Percentiles rank a stretch among this genome's conserved stretches.
Conservation (phyloP, 2,888 invertebrate genomes). For the Nomada ferruginata region DNA sequence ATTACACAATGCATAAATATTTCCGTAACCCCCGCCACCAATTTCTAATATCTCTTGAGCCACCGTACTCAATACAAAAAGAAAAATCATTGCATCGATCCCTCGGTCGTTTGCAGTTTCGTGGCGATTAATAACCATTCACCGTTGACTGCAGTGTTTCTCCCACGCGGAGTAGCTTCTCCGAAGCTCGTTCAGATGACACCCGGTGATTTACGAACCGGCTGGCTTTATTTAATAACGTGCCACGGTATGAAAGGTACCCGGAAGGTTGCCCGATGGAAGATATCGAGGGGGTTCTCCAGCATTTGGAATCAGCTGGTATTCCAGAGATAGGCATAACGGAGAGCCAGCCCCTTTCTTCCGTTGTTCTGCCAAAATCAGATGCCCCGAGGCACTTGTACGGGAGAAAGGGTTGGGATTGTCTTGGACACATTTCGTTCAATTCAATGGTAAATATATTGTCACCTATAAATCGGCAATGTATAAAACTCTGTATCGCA, state of each 20-base stretch:
- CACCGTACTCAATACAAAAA: too few relatives aligned
- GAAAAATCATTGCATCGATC: too few relatives aligned
- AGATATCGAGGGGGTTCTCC: slow-evolving; percentile 32
- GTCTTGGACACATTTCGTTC: too few relatives aligned
- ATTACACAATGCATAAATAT: neutral
- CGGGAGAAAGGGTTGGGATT: too few relatives aligned
- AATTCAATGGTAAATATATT: too few relatives aligned
- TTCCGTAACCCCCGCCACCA: neutral
- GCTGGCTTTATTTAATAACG: slow-evolving; percentile 56
- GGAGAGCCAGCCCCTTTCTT: neutral
- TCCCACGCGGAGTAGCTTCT: slow-evolving; percentile 25
- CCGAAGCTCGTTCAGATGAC: slow-evolving; percentile 31
- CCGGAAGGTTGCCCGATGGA: slow-evolving; percentile 48
- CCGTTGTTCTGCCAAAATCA: slow-evolving; percentile 35
- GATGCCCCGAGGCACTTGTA: slow-evolving; percentile 6
- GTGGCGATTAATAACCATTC: slow-evolving; percentile 34
- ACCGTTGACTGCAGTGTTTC: slow-evolving; percentile 31
- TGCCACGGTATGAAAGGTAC: slow-evolving; percentile 36
- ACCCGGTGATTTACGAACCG: slow-evolving; percentile 50
- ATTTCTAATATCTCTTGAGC: too few relatives aligned
- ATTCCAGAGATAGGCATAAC: slow-evolving; percentile 27
- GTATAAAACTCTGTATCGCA: too few relatives aligned
- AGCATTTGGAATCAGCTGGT: slow-evolving; percentile 14
- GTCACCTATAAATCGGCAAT: too few relatives aligned
- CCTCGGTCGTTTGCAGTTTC: slow-evolving; percentile 13